phyloP scores from a whole-genome alignment of 2,113 vertebrate species.

The Passer domesticus region DNA sequence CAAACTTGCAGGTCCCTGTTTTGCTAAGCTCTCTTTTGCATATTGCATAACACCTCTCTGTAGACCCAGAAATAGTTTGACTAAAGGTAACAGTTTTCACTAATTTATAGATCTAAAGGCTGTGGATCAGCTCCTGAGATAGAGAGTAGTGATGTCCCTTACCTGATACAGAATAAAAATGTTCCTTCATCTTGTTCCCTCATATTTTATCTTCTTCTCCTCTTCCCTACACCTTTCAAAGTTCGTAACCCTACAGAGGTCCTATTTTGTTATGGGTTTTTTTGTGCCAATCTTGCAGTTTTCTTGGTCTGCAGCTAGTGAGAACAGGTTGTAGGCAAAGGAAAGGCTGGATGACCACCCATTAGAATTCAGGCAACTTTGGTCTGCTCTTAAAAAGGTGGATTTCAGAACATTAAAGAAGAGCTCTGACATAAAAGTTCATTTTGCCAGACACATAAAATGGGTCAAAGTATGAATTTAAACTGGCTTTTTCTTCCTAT shows the following conservation, averaged over 20 bases:
- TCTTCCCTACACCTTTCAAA: neutral
- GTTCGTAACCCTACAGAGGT: neutral
- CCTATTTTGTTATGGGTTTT: rapidly evolving
- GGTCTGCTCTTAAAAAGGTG: neutral
- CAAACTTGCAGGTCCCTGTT: neutral
- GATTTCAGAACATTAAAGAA: neutral
- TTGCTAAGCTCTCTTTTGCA: neutral
- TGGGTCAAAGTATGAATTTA: neutral
- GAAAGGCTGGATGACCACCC: neutral
- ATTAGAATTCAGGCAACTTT: neutral
- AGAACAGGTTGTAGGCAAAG: neutral
- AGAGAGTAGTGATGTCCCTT: neutral
- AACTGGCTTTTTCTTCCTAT: neutral
- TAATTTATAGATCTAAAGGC: neutral
- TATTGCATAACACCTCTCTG: neutral
- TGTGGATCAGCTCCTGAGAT: neutral
- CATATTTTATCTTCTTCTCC: neutral
- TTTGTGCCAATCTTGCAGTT: neutral
- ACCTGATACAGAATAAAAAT: neutral
- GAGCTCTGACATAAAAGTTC: neutral
- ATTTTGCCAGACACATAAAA: neutral
- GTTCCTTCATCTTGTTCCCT: neutral
- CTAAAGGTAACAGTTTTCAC: neutral
- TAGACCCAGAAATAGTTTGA: neutral
- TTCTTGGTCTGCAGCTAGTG: neutral